A percentile compares a stretch with the other conserved stretches of the same genome.
phyloP scores from a whole-genome alignment of 1,140 invertebrate species.

The Ladona fulva region DNA sequence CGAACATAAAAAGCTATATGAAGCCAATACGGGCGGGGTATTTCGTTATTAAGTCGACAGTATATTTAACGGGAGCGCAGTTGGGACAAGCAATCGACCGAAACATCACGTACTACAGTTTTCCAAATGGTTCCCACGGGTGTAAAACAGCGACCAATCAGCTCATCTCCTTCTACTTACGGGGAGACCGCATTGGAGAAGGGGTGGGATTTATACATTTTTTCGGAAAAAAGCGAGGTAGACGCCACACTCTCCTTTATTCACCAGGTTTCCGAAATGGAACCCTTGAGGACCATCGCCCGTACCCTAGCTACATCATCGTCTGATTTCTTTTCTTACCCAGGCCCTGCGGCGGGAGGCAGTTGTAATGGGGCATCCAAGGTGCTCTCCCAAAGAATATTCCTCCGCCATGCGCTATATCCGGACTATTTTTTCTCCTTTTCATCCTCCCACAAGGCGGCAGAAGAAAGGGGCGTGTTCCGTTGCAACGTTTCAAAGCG shows the following conservation, averaged over 20 bases:
- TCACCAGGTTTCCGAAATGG: neutral
- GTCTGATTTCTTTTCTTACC: neutral
- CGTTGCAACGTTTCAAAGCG: neutral
- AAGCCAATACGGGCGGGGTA: neutral
- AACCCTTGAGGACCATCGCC: neutral
- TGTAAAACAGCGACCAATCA: neutral
- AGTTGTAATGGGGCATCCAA: neutral
- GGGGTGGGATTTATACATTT: neutral
- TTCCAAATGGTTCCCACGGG: neutral
- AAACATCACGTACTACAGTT: conserved; percentile 6
- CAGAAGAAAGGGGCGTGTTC: neutral
- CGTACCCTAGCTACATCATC: conserved; percentile 3
- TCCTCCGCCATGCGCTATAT: neutral
- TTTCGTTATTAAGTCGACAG: neutral
- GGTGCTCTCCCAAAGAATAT: neutral
- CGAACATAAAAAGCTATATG: neutral
- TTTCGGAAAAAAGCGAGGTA: neutral
- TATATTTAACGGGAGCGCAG: too few species aligned
- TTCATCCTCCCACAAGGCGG: neutral
- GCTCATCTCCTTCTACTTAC: neutral
- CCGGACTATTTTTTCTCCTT: neutral
- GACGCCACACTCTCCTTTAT: neutral
- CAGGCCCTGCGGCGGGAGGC: neutral
- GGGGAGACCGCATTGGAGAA: neutral
- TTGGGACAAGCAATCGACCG: neutral